Conservation (phyloP, 35 echinoderm and acorn worm species). For the Ophioderma brevispina region DNA sequence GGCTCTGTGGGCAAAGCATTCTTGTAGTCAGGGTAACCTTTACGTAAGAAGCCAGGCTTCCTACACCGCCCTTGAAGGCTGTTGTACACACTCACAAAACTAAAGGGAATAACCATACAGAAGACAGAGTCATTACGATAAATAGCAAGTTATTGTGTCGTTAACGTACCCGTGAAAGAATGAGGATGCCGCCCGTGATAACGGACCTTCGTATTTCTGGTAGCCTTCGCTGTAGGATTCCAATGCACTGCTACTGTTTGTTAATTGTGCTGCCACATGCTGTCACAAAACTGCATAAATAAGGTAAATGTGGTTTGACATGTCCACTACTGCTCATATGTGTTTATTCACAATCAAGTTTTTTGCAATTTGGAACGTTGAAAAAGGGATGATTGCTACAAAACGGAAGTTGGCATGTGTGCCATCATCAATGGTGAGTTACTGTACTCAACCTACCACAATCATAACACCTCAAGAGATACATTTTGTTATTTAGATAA, state of each 20-base stretch:
- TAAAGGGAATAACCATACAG: not conserved
- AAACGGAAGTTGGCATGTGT: no score
- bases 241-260: conserved; percentile 75
- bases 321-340: no score
- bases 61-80: not conserved
- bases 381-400: no score
- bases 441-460: no score
- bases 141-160: not conserved
- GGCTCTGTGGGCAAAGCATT: not conserved
- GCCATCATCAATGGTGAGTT: no score
- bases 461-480: no score
- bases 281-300: conserved; percentile 93
- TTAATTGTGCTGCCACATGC: conserved; percentile 78
- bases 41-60: not conserved
- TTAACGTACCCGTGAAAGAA: conserved; percentile 81
- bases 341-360: no score
- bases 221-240: conserved; percentile 82
- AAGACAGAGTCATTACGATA: not conserved
- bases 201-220: conserved; percentile 86
- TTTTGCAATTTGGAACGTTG: no score
- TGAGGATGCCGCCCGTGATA: conserved; percentile 77
- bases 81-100: not conserved
- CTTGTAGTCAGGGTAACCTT: not conserved
- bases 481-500: no score
- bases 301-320: no score